phyloP scores from a whole-genome alignment of 2,113 vertebrate species.

The Sphaerodactylus townsendi region DNA sequence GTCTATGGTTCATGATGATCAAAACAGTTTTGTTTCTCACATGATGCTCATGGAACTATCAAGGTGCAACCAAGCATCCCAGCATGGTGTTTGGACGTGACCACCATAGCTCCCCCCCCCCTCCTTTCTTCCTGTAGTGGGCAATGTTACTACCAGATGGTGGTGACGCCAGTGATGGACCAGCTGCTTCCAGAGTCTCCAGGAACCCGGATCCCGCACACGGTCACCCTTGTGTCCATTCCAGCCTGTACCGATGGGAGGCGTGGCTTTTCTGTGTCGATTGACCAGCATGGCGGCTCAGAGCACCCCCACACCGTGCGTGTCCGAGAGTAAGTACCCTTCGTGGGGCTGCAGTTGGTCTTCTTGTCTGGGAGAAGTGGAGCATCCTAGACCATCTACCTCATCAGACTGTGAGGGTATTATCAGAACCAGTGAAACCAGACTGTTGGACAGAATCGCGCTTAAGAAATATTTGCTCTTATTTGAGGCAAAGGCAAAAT shows the following conservation, averaged over 20 bases:
- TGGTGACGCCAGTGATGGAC: slow-evolving; percentile 88
- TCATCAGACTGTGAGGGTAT: too few relatives aligned
- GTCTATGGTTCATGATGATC: too few relatives aligned
- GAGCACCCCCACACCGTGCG: slow-evolving; percentile 88
- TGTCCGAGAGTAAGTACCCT: slow-evolving; percentile 87
- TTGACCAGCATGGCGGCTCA: slow-evolving; percentile 81
- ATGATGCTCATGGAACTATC: too few relatives aligned
- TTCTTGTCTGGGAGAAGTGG: background rate
- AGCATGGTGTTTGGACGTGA: too few relatives aligned
- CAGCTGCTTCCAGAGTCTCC: slow-evolving; percentile 87
- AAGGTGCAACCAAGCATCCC: too few relatives aligned
- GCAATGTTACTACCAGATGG: slow-evolving; percentile 94
- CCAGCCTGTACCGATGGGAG: slow-evolving; percentile 87
- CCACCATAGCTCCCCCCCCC: too few relatives aligned
- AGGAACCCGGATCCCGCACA: slow-evolving; percentile 91
- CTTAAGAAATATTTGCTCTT: too few relatives aligned
- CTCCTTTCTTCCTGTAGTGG: slow-evolving; percentile 72
- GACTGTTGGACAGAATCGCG: too few relatives aligned
- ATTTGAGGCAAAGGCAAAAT: too few relatives aligned
- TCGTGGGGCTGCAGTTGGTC: background rate
- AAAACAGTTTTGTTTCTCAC: too few relatives aligned
- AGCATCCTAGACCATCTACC: too few relatives aligned
- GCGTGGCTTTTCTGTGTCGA: slow-evolving; percentile 90
- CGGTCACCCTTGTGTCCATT: slow-evolving; percentile 94
- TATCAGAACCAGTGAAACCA: too few relatives aligned